Base-by-base conservation (phyloP, 2,888 invertebrate species). In the Nomada ferruginata region DNA sequence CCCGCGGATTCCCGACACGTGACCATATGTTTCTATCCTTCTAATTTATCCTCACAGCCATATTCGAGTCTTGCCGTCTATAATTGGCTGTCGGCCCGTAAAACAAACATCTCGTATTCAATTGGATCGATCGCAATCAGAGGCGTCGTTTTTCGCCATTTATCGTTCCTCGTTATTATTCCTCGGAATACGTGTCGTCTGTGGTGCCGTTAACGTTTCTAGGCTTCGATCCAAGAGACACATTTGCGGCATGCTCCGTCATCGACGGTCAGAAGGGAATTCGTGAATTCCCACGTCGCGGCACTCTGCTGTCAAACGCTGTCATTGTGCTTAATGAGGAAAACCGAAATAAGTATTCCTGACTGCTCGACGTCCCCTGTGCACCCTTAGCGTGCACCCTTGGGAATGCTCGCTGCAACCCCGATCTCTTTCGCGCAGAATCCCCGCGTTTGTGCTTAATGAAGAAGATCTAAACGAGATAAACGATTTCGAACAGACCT, bases 321-420 rank as follows among this genome's bases (percentile, higher is more conserved):
- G 87, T 82, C 85, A 89, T 87, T 89, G 89, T 83, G 85, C 81
- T 85, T 89, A 88, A 88, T 80, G 88, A 88, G 83, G 84, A 87
- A 89, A 87, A 87, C 89, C 88, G 83, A 88, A 89, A 82, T 89
- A 88, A 88, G 84, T 85, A 83, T 84, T 84, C 81, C 63, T 73
- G 77, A 65, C 77, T 76, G 81, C 53, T 59, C 64, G 68, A 26
- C 15, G 44, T 76, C 89, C 87, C 87, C 52, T 59, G 83, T 85
- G 87, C 76, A 55, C 84, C 84, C 87, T 89, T 87, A 77, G 72
- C 70, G 60, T 23, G 42, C 60, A 64, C 80, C 85, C 85, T 15
- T 44, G 15, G 88, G 87, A 81, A 87, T 63, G 15, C 52, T 64
- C 18, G 15, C 26, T 76, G 52, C 63, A 64, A 60, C 86, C 78